Evolutionary conservation across 1,140 invertebrate species (phyloP).

Genomic region (Oreohelix idahoensis): DNA sequence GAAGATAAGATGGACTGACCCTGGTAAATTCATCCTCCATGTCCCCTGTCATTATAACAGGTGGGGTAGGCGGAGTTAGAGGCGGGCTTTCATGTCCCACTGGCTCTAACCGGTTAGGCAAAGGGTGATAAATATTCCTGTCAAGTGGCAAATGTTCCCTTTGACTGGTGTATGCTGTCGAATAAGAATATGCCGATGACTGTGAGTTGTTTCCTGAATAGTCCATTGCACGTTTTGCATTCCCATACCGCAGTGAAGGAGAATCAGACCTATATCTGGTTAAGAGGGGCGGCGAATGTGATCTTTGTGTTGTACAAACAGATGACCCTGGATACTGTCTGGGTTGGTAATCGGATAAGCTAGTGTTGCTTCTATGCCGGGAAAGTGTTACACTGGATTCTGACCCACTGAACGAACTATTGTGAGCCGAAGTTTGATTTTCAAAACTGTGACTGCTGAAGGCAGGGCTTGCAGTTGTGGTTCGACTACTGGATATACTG

Average conservation of each 20-base stretch:
- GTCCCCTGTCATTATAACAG: constrained; percentile 24
- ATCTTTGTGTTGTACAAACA: background rate
- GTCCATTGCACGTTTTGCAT: background rate
- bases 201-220: background rate
- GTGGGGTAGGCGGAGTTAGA: constrained; percentile 38
- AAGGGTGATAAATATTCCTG: background rate
- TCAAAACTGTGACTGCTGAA: background rate
- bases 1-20: constrained; percentile 46
- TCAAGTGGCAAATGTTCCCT: background rate
- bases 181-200: background rate
- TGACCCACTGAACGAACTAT: background rate
- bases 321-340: background rate
- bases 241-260: background rate
- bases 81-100: constrained; percentile 34
- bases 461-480: background rate
- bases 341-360: background rate
- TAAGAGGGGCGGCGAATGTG: background rate
- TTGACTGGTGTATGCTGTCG: background rate
- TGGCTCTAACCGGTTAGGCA: constrained; percentile 17
- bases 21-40: constrained; percentile 54
- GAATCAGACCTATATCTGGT: background rate
- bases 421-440: background rate
- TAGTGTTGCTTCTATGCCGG: constrained; percentile 2
- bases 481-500: no score
- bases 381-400: background rate